phyloP scores from a whole-genome alignment of 2,113 vertebrate genomes.

The Xiphophorus couchianus region DNA sequence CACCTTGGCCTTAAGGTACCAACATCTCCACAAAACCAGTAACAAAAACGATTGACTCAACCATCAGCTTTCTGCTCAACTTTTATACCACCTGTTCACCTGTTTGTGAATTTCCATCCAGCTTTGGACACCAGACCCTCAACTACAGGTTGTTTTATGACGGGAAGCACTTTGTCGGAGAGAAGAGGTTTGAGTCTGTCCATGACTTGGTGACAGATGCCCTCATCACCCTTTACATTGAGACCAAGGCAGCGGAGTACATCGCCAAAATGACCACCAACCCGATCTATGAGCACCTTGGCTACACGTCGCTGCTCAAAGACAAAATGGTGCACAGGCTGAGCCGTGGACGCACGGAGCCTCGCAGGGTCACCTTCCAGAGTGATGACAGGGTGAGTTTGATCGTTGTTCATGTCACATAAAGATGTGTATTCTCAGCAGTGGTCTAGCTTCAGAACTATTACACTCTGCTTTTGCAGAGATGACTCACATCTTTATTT shows the following conservation, averaged over 20 bases:
- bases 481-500: neutral
- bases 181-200: constrained; percentile 97
- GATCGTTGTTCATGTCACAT: neutral
- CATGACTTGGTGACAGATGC: constrained; percentile 97
- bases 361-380: constrained; percentile 87
- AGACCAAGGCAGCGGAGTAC: constrained; percentile 97
- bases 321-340: constrained; percentile 90
- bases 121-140: constrained; percentile 94
- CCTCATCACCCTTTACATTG: constrained; percentile 96
- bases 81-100: neutral
- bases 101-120: constrained; percentile 53
- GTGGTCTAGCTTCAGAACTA: neutral
- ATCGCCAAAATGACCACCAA: constrained; percentile 99
- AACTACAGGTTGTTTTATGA: constrained; percentile 98
- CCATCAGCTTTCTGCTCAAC: neutral
- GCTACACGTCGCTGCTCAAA: constrained; percentile 92
- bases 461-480: neutral
- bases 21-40: constrained; percentile 1
- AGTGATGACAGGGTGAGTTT: constrained; percentile 90
- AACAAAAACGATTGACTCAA: neutral
- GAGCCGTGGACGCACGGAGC: constrained; percentile 85
- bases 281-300: constrained; percentile 96
- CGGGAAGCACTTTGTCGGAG: constrained; percentile 97
- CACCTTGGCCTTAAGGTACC: constrained; percentile 94
- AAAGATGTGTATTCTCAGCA: neutral